phyloP scores from a whole-genome alignment of 1,140 invertebrate genomes.

The Euura lappo region DNA sequence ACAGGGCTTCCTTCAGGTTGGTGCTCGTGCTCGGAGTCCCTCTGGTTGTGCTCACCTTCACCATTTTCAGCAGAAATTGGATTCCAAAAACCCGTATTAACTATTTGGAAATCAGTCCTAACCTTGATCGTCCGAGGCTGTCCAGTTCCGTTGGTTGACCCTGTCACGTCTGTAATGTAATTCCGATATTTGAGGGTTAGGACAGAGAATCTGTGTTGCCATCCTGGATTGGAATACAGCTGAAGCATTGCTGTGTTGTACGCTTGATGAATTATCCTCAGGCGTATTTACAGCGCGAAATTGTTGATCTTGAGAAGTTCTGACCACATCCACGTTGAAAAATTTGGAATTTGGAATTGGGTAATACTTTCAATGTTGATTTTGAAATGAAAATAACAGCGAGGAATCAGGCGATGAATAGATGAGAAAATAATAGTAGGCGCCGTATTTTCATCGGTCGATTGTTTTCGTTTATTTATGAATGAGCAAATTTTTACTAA shows the following conservation, averaged over 20 bases:
- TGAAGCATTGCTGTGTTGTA: too few relatives aligned
- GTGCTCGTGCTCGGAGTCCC: constrained; percentile 39
- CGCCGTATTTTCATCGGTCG: too few relatives aligned
- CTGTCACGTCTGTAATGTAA: background rate
- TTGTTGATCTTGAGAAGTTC: too few relatives aligned
- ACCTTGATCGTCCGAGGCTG: background rate
- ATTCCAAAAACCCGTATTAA: too few relatives aligned
- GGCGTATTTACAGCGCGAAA: too few relatives aligned
- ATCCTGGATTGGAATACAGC: too few relatives aligned
- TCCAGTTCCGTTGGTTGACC: background rate
- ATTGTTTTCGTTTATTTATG: background rate
- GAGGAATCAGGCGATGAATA: background rate
- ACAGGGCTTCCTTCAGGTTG: constrained; percentile 45
- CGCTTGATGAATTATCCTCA: too few relatives aligned
- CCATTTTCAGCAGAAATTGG: background rate
- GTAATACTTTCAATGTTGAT: too few relatives aligned
- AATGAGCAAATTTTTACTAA: background rate
- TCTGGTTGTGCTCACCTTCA: constrained; percentile 40
- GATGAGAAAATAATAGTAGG: background rate
- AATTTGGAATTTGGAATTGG: too few relatives aligned
- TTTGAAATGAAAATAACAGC: too few relatives aligned
- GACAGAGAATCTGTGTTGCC: too few relatives aligned
- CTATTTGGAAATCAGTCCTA: background rate
- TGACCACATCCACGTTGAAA: too few relatives aligned
- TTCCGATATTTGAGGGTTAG: background rate